These are phyloP conservation scores for Hirudo medicinalis DNA, from an alignment of 1,140 invertebrate genomes.

Conservation along the genomic window DNA sequence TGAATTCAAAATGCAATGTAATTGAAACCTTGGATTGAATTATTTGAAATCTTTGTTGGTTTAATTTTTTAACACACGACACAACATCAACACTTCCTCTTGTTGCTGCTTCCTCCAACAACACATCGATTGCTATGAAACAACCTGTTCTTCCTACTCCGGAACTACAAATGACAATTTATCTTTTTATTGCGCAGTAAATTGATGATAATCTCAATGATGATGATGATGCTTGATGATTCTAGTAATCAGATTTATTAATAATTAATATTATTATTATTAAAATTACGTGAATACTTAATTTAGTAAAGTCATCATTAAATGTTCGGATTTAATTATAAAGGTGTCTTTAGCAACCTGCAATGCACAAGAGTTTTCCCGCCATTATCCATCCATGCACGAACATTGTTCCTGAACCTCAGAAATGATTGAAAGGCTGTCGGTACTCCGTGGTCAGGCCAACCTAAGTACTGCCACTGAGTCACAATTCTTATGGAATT, in stretches of 20 bases:
- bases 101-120: not conserved
- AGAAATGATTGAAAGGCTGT: not conserved
- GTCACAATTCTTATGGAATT: not conserved
- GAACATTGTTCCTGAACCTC: not conserved
- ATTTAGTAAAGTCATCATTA: not conserved
- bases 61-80: not conserved
- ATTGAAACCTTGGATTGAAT: not conserved
- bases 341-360: not conserved
- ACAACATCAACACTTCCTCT: not conserved
- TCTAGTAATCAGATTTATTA: too few species aligned
- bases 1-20: too few species aligned
- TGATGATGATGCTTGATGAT: too few species aligned
- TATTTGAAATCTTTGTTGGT: not conserved
- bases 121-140: conserved; percentile 1
- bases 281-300: too few species aligned
- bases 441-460: conserved; percentile 9
- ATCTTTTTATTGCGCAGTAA: not conserved
- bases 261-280: too few species aligned
- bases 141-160: conserved; percentile 6
- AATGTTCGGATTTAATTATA: too few species aligned
- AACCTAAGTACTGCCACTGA: not conserved
- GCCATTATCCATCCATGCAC: not conserved
- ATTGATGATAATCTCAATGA: not conserved
- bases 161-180: not conserved
- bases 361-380: not conserved